A percentile compares a stretch with the other conserved stretches of the same genome.
Evolutionary conservation across 2,797 vertebrate species (phyloP).

Genomic region (Protosalanx chinensis): DNA sequence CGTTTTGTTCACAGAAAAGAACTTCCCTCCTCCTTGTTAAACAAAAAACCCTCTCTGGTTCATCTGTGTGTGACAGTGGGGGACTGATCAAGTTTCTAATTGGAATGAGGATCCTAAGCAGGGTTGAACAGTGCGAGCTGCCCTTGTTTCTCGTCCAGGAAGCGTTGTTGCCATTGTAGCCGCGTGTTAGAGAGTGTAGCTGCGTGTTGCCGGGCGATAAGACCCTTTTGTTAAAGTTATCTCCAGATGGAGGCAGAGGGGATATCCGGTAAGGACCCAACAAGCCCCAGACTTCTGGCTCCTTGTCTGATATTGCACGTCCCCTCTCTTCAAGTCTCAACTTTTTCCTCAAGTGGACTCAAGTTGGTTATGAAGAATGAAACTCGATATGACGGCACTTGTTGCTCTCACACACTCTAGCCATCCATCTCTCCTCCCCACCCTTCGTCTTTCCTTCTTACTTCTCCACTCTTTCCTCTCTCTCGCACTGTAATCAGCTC

Average conservation of each 20-base stretch:
- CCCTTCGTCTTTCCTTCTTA: neutral
- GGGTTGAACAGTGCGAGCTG: neutral
- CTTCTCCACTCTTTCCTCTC: neutral
- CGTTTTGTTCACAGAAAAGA: no score
- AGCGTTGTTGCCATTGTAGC: neutral
- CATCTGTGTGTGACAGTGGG: no score
- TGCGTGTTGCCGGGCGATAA: slow-evolving; percentile 49
- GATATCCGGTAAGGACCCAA: slow-evolving; percentile 25
- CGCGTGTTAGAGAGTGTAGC: neutral
- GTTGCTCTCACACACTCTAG: no score
- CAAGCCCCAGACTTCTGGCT: neutral
- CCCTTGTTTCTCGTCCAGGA: neutral
- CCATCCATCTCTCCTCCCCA: neutral
- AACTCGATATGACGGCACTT: neutral
- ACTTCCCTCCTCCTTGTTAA: no score
- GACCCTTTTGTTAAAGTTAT: slow-evolving; percentile 12
- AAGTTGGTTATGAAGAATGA: neutral
- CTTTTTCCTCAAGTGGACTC: no score
- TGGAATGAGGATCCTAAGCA: neutral
- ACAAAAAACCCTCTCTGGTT: no score
- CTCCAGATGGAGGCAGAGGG: slow-evolving; percentile 33
- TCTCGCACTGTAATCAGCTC: neutral
- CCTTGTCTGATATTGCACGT: neutral
- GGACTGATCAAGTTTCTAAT: neutral
- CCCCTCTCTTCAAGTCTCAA: neutral